Evolutionary conservation across 2,888 invertebrate species (phyloP), one percentile per base, ranked within the genome.

Genomic region (Odontothrips loti): DNA sequence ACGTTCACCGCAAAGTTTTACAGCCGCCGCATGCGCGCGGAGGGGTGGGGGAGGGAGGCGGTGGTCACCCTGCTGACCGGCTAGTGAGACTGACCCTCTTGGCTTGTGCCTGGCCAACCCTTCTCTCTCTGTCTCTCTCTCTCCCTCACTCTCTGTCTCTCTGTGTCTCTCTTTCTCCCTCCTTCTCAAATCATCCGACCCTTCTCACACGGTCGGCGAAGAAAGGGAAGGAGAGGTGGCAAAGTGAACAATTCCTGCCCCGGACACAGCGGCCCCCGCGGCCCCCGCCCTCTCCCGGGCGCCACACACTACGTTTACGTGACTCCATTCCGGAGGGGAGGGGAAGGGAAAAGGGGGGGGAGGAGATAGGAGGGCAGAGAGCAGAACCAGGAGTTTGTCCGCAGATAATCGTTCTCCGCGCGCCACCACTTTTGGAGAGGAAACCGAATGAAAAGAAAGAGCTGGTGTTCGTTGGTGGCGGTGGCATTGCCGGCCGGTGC

Each of bases 151-250:
- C 75, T 68, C 80, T 80, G 4, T 27, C 34, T 80, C 27, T 20
- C 51, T 27, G 4, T 63, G 63, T 29, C 34, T 80, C 20, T 80
- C 20, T 80, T 20, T 79, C 75, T 78, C 79, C 43, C 47, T n/a
- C 51, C 75, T 81, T 81, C n/a, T n/a, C 81, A 75, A 75, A 75
- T 75, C 68, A 75, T 75, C 68, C 68, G 68, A 8, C 68, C 68
- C 68, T 68, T 15, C 68, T 75, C 68, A 27, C 68, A 15, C n/a
- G 58, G 58, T 17, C 15, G 58, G 58, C 20, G 34, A 43, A 43
- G 34, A 43, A 43, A 43, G 12, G 17, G 58, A 17, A n/a, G 58
- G 58, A n/a, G 20, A 58, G 58, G 58, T 58, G 68, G 68, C 23
- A 27, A 75, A 75, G 68, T 75, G 68, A 75, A 75, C 68, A 75